Conservation (phyloP, 2,888 invertebrate species). For the Mylabris sibirica region DNA sequence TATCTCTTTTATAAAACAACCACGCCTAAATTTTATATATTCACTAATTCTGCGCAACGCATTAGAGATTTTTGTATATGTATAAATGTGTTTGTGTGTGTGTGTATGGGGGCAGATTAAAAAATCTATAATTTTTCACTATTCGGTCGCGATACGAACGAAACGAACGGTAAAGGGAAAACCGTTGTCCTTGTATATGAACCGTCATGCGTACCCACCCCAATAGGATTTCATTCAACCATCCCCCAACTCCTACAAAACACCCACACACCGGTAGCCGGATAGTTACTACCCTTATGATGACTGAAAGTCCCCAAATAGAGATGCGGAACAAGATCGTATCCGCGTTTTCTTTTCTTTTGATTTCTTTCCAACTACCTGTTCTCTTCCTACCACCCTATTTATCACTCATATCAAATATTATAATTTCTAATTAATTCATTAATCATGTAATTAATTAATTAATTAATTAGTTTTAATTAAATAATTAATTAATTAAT, state of each 20-base stretch:
- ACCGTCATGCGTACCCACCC: slow-evolving; percentile 8
- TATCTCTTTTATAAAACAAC: slow-evolving; percentile 41
- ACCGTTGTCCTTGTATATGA: slow-evolving; percentile 2
- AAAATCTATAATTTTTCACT: slow-evolving; percentile 59
- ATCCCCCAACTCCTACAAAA: not conserved
- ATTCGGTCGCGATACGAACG: slow-evolving; percentile 37
- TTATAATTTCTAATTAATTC: not conserved
- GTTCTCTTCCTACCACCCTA: not conserved
- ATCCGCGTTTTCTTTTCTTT: not conserved
- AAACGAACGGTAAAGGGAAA: slow-evolving; percentile 3
- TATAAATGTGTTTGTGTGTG: slow-evolving; percentile 23
- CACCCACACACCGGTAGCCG: slow-evolving; percentile 4
- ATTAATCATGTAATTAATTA: not conserved
- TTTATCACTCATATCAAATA: not conserved
- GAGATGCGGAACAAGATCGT: not conserved
- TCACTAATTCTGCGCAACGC: slow-evolving; percentile 61
- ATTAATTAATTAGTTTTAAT: not conserved
- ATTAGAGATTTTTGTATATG: slow-evolving; percentile 56
- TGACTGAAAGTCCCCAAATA: not conserved
- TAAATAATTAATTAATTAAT: slow-evolving; percentile 2
- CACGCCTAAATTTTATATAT: slow-evolving; percentile 63
- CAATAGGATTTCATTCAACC: not conserved
- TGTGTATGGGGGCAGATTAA: slow-evolving; percentile 51
- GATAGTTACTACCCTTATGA: not conserved
- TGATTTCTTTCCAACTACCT: slow-evolving; percentile 1